Evolutionary conservation across 1,140 invertebrate species (phyloP).

Genomic region (Periplaneta americana): DNA sequence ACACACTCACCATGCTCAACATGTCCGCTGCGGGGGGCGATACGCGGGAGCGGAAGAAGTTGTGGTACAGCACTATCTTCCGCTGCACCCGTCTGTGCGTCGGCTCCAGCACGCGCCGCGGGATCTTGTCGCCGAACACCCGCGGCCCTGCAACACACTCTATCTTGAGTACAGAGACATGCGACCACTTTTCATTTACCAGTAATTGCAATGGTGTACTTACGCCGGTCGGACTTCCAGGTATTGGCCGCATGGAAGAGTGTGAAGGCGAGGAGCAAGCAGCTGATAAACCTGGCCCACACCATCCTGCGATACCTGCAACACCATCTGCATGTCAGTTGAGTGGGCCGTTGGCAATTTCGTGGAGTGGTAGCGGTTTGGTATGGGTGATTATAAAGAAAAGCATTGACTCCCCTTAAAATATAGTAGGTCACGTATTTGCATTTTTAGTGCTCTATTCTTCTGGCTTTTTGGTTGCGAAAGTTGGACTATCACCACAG

Average conservation of each 20-base stretch:
- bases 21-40: constrained; percentile 71
- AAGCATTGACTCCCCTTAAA: too few relatives aligned
- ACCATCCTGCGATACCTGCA: background rate
- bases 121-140: constrained; percentile 53
- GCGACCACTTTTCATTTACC: background rate
- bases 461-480: too few relatives aligned
- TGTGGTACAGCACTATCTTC: constrained; percentile 71
- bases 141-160: constrained; percentile 40
- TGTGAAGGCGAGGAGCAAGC: background rate
- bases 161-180: background rate
- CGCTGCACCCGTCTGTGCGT: constrained; percentile 51
- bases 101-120: constrained; percentile 50
- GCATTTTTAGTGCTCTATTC: too few relatives aligned
- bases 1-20: constrained; percentile 62
- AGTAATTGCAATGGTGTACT: background rate
- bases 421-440: too few relatives aligned
- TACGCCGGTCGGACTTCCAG: background rate
- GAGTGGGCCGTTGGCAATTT: too few relatives aligned
- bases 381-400: too few relatives aligned
- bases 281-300: background rate
- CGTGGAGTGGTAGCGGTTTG: too few relatives aligned
- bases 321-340: too few relatives aligned
- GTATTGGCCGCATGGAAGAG: background rate
- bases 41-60: constrained; percentile 69
- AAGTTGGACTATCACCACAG: too few relatives aligned